Base-by-base conservation (phyloP, 2,888 invertebrate genomes). In the Ennomos fuscantarius region DNA sequence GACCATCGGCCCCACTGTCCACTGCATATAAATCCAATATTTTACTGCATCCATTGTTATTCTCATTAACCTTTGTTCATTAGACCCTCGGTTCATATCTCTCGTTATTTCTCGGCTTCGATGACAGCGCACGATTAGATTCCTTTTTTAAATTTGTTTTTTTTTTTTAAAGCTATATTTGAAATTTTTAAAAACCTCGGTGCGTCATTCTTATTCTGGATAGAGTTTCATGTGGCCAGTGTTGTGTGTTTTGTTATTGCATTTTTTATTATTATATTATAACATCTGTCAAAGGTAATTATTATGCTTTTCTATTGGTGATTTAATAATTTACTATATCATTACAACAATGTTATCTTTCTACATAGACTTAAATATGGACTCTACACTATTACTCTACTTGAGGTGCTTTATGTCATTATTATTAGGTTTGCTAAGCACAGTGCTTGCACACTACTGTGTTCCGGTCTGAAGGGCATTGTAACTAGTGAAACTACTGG, bases 51-150 rank as follows among this genome's bases (percentile, higher is more conserved):
- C 87, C 84, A 91, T 92, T 92, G 91, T 91, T 88, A 81, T 84
- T 72, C 87, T 90, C 91, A 89, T 92, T 91, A 91, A 89, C 86
- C 84, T 91, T 90, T 91, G 91, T 91, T 90, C 91, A 92, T 92
- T 92, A 91, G 86, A 82, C 72, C 79, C 67, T 71, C 76, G 68
- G 82, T 87, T 87, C 87, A 89, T 86, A 89, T 89, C 84, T 84
- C 74, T 79, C 80, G 78, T 83, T 87, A 86, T 87, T 86, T 82
- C 80, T 71, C 60, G 75, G 74, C 69, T 68, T 70, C 80, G 89
- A 90, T 89, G 90, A 90, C 89, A 89, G 87, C 70, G 73, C 57
- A 78, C 65, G 89, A 89, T 90, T 89, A 87, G 84, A 84, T 77
- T 75, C 69, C 66, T 72, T 78, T 78, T 81, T 79, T 72, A 10